Conservation (phyloP, 2,113 vertebrate genomes). For the Sapajus apella region DNA sequence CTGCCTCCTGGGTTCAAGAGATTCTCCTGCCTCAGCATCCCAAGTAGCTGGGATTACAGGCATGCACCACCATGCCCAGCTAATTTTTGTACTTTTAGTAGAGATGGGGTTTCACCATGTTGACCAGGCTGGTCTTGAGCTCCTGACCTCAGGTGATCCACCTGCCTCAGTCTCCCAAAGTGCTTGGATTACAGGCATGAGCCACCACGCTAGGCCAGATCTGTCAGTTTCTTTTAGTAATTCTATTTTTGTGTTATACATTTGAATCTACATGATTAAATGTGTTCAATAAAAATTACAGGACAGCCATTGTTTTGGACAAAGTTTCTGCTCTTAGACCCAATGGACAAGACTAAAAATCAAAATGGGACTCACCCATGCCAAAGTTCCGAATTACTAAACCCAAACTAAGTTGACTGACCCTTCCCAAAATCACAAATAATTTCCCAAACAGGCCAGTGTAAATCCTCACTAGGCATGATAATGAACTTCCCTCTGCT, state of each 20-base stretch:
- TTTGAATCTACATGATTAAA: neutral
- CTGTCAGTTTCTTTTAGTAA: too few relatives aligned
- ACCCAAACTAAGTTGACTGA: neutral
- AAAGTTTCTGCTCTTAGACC: neutral
- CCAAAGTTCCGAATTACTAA: neutral
- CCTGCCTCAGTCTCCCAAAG: neutral
- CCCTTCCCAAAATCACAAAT: neutral
- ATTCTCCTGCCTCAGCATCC: neutral
- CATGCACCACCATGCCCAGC: neutral
- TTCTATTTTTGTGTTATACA: neutral
- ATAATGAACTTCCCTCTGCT: neutral
- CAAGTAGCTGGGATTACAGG: neutral
- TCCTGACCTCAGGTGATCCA: neutral
- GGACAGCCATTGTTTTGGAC: neutral
- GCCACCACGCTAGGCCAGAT: rapidly evolving
- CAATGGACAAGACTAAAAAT: neutral
- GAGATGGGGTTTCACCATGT: too few relatives aligned
- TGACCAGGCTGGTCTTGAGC: too few relatives aligned
- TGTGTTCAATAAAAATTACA: neutral
- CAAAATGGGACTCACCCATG: neutral
- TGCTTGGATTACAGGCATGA: neutral
- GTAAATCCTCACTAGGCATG: neutral
- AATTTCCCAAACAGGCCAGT: neutral
- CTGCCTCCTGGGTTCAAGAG: neutral
- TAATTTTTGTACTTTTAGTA: neutral